Base-by-base conservation (phyloP, 2,113 vertebrate species). In the Agapornis roseicollis region DNA sequence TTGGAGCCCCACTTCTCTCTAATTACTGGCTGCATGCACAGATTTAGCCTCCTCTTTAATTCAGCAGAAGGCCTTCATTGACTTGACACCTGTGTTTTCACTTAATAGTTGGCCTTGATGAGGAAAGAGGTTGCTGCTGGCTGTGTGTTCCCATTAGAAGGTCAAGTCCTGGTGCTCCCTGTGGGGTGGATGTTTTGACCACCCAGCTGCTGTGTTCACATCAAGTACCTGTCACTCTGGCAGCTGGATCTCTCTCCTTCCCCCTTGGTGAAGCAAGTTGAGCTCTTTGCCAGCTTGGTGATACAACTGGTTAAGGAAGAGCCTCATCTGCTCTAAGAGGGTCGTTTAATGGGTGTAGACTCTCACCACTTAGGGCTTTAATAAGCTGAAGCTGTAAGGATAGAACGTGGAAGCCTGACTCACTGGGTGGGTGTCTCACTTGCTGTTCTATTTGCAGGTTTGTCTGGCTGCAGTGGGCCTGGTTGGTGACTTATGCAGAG, bases 401-500 rank as follows among this genome's bases (percentile, higher is more conserved):
- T 22, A 9, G 85, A 46, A 41, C 7, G 8, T 8, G 55, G 50
- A 69, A 29, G 61, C 17, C 78, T 93, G 92, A 80, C 63, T 95
- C 85, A 88, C 17, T 11, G 49, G 73, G 70, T 88, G 93, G 79
- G 65, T 80, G 91, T 95, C 73, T 81, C 16, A 25, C 61, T 61
- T 22, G 55, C 74, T 96, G 55, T 69, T 60, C 78, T 88, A 39
- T 76, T 91, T n/a, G n/a, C 97, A 99, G 99, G 99, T 99, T 72
- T 99, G 99, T 96, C 98, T 99, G 97, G 99, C 99, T 2, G 98
- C 99, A 0, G 99, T 99, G 95, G 99, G 99, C 41, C 98, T 99
- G 96, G 99, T 99, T 83, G 99, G 99, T 44, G 99, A 99, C 95
- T 97, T 99, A 28, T 99, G 99, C 94, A 97, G 99, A 77, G 99